Percentiles rank a stretch among this genome's conserved stretches.
Evolutionary conservation across 2,797 vertebrate species (phyloP).

Genomic region (Onychomys torridus): DNA sequence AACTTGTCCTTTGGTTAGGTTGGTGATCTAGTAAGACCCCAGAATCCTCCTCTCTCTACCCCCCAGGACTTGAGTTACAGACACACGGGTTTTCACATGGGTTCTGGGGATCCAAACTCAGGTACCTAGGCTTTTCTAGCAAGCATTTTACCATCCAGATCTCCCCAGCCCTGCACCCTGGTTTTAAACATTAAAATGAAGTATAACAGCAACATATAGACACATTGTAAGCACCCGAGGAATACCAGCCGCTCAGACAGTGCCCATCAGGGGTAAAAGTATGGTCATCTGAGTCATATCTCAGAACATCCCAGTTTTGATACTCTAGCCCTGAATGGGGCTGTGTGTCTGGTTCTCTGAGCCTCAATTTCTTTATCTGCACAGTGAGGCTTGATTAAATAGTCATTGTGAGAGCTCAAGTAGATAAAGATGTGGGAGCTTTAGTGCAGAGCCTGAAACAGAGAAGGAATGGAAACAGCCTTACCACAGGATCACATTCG

Average conservation of each 20-base stretch:
- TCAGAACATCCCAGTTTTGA: not conserved
- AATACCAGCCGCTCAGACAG: not conserved
- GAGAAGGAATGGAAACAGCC: not conserved
- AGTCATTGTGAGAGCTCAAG: not conserved
- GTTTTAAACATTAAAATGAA: not conserved
- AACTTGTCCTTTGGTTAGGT: not conserved
- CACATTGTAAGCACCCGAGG: not conserved
- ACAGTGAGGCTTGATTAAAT: not conserved
- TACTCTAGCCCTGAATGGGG: not conserved
- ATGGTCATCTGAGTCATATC: not conserved
- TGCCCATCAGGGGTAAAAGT: not conserved
- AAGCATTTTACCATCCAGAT: not conserved
- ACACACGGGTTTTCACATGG: not conserved
- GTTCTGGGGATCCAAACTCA: too few relatives aligned
- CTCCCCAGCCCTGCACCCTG: not conserved
- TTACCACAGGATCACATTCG: not conserved
- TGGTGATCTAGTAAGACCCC: not conserved
- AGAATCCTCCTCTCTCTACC: not conserved
- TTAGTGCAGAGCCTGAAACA: not conserved
- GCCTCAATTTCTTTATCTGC: conserved; percentile 1
- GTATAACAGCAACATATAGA: not conserved
- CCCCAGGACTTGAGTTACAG: not conserved
- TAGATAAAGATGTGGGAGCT: not conserved
- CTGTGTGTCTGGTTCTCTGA: not conserved
- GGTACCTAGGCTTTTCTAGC: not conserved